Conservation (phyloP, 2,113 vertebrate genomes). For the Mus musculus region GRCm39 chr14:122434001-122434500, state of each 20-base stretch:
- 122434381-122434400: not conserved
- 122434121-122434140: not conserved
- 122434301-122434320: too few species aligned
- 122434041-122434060: conserved; percentile 70
- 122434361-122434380: too few species aligned
- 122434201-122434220: too few species aligned
- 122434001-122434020: conserved; percentile 75
- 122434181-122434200: too few species aligned
- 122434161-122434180: not conserved
- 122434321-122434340: too few species aligned
- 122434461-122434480: conserved; percentile 1
- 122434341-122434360: too few species aligned
- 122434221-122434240: too few species aligned
- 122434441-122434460: not conserved
- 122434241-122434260: too few species aligned
- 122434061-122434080: conserved; percentile 67
- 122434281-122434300: too few species aligned
- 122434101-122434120: conserved; percentile 34
- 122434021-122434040: conserved; percentile 77
- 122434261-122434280: too few species aligned
- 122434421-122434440: not conserved
- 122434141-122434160: not conserved
- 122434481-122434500: not conserved
- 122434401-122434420: not conserved
- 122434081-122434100: conserved; percentile 4